Evolutionary conservation across 2,113 vertebrate species (phyloP).

Genomic region (Cercocebus atys): DNA sequence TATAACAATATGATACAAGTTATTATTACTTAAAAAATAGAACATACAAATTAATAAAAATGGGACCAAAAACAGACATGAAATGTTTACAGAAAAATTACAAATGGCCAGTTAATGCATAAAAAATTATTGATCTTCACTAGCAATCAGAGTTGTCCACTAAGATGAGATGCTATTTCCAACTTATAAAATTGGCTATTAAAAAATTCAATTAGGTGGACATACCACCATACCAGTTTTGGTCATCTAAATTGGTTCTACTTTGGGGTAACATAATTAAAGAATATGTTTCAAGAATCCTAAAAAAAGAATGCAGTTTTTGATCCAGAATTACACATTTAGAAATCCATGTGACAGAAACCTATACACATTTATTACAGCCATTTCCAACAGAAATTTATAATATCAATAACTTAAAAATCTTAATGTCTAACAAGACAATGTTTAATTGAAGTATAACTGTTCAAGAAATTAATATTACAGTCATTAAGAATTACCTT

Average conservation of each 20-base stretch:
- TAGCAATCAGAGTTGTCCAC: background rate
- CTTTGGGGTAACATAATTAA: background rate
- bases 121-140: background rate
- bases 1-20: background rate
- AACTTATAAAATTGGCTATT: background rate
- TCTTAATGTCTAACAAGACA: background rate
- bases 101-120: background rate
- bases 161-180: background rate
- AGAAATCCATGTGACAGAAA: background rate
- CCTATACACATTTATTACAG: background rate
- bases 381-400: slow-evolving; percentile 5
- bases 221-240: background rate
- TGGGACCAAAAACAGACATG: background rate
- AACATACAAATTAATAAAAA: background rate
- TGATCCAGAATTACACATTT: background rate
- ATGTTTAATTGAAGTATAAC: background rate
- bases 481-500: background rate
- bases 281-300: background rate
- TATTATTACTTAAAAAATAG: background rate
- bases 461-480: background rate
- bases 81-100: slow-evolving; percentile 18
- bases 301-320: background rate
- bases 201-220: background rate
- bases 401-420: background rate
- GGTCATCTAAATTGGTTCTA: background rate